These are phyloP conservation scores for Spodoptera litura DNA, from an alignment of 1,140 invertebrate species.

Conservation along the genomic window DNA sequence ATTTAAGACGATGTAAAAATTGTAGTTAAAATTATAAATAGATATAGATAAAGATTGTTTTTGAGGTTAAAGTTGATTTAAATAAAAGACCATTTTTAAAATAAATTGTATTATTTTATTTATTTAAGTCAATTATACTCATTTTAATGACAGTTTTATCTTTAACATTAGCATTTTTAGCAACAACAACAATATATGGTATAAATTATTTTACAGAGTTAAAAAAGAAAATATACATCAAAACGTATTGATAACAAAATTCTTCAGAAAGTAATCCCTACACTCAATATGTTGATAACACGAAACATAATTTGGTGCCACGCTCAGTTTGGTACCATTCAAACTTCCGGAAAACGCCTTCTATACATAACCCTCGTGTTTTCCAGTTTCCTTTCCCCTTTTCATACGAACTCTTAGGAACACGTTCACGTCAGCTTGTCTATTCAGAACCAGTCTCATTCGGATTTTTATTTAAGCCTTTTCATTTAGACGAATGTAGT, in stretches of 20 bases:
- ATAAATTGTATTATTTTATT: slow-evolving; percentile 40
- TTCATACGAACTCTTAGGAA: slow-evolving; percentile 38
- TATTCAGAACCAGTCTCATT: slow-evolving; percentile 40
- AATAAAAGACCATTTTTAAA: slow-evolving; percentile 68
- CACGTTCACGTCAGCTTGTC: slow-evolving; percentile 42
- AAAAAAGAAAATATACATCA: not conserved
- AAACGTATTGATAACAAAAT: not conserved
- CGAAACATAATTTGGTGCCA: slow-evolving; percentile 31
- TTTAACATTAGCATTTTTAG: too few species aligned
- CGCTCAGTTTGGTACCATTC: slow-evolving; percentile 35
- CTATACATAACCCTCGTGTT: slow-evolving; percentile 31
- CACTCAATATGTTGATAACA: slow-evolving; percentile 19
- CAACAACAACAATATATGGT: too few species aligned
- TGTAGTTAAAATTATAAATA: slow-evolving; percentile 41
- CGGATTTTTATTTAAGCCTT: slow-evolving; percentile 48
- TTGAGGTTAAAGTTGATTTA: slow-evolving; percentile 68
- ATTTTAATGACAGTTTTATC: too few species aligned
- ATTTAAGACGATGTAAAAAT: slow-evolving; percentile 38
- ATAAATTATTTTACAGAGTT: too few species aligned
- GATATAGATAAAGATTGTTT: slow-evolving; percentile 48
- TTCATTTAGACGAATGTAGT: slow-evolving; percentile 49
- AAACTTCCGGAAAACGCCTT: slow-evolving; percentile 24
- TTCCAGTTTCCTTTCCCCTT: slow-evolving; percentile 8
- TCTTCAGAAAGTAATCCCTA: not conserved
- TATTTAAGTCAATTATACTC: too few species aligned